Conservation (phyloP, 2,113 vertebrate genomes). For the Sebastes fasciatus region DNA sequence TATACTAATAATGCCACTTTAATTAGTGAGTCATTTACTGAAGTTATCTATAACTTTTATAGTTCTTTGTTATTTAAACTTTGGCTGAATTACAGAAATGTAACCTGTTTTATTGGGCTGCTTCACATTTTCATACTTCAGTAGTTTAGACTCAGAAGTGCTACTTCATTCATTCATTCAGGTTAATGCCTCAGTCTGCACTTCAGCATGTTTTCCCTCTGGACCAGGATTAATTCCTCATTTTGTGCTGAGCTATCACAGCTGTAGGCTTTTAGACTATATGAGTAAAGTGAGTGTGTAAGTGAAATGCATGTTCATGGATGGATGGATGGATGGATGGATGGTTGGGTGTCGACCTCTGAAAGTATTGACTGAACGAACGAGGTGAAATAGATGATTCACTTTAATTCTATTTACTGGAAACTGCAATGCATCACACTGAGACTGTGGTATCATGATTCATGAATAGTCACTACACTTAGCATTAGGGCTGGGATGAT, state of each 20-base stretch:
- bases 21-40: constrained; percentile 13
- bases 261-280: background rate
- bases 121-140: background rate
- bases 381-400: background rate
- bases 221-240: background rate
- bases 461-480: background rate
- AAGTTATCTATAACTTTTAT: background rate
- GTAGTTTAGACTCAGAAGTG: background rate
- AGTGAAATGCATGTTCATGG: background rate
- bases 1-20: background rate
- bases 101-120: background rate
- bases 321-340: background rate
- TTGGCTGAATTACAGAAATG: background rate
- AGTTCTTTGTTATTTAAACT: background rate
- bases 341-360: background rate
- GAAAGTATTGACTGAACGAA: background rate
- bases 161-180: constrained; percentile 1
- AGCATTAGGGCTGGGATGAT: too few species aligned
- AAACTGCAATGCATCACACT: background rate
- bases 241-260: constrained; percentile 9
- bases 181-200: background rate
- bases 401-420: background rate
- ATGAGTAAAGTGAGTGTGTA: background rate
- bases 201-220: background rate
- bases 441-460: too few species aligned